These are phyloP conservation scores for Urocolius indicus DNA, from an alignment of 2,113 vertebrate species.

Conservation along the genomic window DNA sequence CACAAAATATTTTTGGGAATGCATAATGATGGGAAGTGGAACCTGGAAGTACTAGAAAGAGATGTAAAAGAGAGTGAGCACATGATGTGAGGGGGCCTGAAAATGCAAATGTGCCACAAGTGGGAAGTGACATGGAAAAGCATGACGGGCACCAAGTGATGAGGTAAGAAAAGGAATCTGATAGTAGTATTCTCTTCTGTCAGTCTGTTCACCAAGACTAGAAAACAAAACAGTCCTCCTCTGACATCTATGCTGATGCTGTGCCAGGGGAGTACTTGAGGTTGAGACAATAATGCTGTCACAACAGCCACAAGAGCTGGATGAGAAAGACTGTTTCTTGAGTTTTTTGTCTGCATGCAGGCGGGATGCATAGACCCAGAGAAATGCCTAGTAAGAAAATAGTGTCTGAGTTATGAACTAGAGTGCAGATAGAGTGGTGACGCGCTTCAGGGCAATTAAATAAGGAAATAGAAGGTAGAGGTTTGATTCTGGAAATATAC, in stretches of 20 bases:
- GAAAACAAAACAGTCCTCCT: neutral
- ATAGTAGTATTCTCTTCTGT: neutral
- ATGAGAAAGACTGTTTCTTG: neutral
- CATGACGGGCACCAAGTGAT: neutral
- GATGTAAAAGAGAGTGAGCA: neutral
- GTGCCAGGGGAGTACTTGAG: neutral
- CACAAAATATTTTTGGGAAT: neutral
- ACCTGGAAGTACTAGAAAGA: neutral
- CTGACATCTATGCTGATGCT: neutral
- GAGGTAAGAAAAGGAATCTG: neutral
- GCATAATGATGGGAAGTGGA: neutral
- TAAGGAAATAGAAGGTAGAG: neutral
- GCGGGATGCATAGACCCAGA: neutral
- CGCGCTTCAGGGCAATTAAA: neutral
- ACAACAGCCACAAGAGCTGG: neutral
- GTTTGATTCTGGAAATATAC: neutral
- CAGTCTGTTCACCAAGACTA: neutral
- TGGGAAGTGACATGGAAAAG: neutral
- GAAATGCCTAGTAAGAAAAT: neutral
- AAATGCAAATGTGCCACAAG: neutral
- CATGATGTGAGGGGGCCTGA: neutral
- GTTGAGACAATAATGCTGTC: accelerated
- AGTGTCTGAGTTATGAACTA: neutral
- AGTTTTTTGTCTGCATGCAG: neutral
- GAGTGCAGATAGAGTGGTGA: neutral